A percentile compares a stretch with the other conserved stretches of the same genome.
Evolutionary conservation across 2,888 invertebrate species (phyloP).

Genomic region (Uloborus plumipes): DNA sequence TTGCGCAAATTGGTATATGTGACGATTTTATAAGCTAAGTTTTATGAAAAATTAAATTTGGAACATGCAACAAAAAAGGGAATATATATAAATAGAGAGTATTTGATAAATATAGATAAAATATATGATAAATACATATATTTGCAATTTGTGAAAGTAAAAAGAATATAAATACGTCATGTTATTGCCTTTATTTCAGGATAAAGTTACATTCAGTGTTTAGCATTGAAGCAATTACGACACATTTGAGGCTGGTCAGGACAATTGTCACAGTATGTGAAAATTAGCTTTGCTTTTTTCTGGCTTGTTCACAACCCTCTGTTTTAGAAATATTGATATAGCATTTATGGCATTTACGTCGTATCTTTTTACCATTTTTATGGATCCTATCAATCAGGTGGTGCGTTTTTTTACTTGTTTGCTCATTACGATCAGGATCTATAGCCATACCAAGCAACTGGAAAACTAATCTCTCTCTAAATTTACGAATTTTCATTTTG

Average conservation of each 20-base stretch:
- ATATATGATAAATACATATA: conserved; percentile 1
- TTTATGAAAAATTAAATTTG: no score
- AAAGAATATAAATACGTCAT: not conserved
- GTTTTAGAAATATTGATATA: conserved; percentile 1
- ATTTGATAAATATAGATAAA: no score
- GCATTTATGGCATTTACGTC: not conserved
- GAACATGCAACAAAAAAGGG: no score
- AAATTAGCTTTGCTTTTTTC: not conserved
- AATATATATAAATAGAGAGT: no score
- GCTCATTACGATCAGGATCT: conserved; percentile 2
- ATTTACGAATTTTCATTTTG: conserved; percentile 7
- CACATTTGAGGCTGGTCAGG: conserved; percentile 2
- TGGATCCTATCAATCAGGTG: no score
- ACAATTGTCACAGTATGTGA: not conserved
- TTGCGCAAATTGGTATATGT: no score
- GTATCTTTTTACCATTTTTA: no score
- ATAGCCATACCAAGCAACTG: conserved; percentile 7
- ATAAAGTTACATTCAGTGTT: no score
- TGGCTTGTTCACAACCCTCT: not conserved
- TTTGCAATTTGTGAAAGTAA: not conserved
- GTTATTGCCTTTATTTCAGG: no score
- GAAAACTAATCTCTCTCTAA: conserved; percentile 7
- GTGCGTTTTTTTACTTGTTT: conserved; percentile 3
- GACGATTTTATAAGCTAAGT: no score
- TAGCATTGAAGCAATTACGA: not conserved